Evolutionary conservation across 1,140 invertebrate species (phyloP).

Genomic region (Leucophenga varia): DNA sequence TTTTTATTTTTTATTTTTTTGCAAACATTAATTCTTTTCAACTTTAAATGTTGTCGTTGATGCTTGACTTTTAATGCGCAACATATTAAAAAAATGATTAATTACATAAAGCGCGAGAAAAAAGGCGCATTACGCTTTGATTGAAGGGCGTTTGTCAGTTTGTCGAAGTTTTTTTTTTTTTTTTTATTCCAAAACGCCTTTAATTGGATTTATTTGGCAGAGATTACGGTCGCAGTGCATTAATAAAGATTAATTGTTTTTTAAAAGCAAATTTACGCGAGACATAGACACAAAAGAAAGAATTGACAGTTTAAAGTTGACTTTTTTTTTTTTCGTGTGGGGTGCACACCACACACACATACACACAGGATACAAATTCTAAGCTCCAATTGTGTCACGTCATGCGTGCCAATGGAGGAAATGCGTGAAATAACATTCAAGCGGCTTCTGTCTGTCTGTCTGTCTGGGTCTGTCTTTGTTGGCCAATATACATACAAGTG

Average conservation of each 20-base stretch:
- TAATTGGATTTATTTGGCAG: slow-evolving; percentile 49
- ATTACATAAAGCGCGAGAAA: slow-evolving; percentile 28
- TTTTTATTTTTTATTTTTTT: no score
- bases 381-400: no score
- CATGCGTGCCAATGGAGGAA: no score
- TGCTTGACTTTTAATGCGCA: slow-evolving; percentile 20
- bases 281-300: not conserved
- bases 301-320: not conserved
- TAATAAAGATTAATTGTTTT: slow-evolving; percentile 55
- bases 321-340: no score
- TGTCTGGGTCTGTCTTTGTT: no score
- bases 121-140: not conserved
- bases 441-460: no score
- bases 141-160: slow-evolving; percentile 5
- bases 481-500: slow-evolving; percentile 22
- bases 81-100: slow-evolving; percentile 39
- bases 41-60: slow-evolving; percentile 10
- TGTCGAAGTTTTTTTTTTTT: no score
- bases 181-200: slow-evolving; percentile 46
- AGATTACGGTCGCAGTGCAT: slow-evolving; percentile 15
- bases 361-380: no score
- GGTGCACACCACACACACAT: slow-evolving; percentile 13
- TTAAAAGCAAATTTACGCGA: slow-evolving; percentile 33
- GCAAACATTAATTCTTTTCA: not conserved
- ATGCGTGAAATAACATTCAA: no score